Evolutionary conservation across 2,888 invertebrate genomes (phyloP), one percentile per base, ranked within the genome.

Genomic region (Eupithecia centaureata): DNA sequence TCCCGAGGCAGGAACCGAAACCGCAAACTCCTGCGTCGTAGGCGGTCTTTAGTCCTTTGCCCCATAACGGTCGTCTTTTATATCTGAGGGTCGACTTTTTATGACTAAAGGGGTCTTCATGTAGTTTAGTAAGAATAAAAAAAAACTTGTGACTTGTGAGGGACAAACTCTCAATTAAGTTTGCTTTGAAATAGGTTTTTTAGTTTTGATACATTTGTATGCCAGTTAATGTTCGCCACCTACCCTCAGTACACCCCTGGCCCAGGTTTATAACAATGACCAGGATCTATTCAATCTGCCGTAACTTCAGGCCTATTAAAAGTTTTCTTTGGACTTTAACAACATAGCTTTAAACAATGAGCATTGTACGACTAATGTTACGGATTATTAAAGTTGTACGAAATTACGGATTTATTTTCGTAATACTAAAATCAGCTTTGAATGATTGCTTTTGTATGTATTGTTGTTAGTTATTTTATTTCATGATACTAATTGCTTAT

Each of bases 251-350:
- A 15, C 60, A 38, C 1, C 65, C 22, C 69, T 70, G 65, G 10
- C 30, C 79, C 79, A 77, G 72, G 77, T 65, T 76, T 83, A 80
- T 82, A 81, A 83, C 82, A 81, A 84, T 85, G 81, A 82, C 80
- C 77, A 75, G 82, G 81, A 81, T 84, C 80, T 82, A 85, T 87
- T 85, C 78, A 86, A 88, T 88, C 84, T 80, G 70, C 76, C 76
- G 79, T 81, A 86, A 86, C 84, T 87, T 86, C 79, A 81, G 79
- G 82, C 87, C 87, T 84, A 86, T 90, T 88, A 90, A 90, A 91
- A 91, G 85, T 90, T 91, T 86, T 79, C 82, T 82, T 81, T 72
- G 76, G 76, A 83, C 78, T 86, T 79, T 76, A 82, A 81, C 82
- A 86, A 86, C 82, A 85, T 84, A 79, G 79, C 76, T 81, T 82